Conservation (phyloP, 1,140 invertebrate genomes). For the Atta texana region DNA sequence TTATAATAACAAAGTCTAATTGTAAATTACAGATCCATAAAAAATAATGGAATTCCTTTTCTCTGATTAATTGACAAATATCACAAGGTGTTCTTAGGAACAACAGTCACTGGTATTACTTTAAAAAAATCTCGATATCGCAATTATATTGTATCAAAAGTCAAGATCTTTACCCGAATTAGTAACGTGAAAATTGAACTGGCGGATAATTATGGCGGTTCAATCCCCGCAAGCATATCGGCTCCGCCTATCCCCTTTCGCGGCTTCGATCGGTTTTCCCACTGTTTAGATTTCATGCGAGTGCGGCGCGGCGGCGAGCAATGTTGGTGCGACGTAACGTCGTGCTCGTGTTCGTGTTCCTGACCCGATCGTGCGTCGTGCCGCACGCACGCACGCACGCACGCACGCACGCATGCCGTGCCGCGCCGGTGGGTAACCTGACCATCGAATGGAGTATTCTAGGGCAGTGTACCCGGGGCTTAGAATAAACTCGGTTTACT, state of each 20-base stretch:
- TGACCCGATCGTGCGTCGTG: constrained; percentile 47
- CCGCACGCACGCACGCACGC: background rate
- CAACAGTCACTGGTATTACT: too few species aligned
- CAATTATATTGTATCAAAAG: background rate
- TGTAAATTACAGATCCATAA: background rate
- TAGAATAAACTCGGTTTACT: constrained; percentile 84
- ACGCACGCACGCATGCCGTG: constrained; percentile 26
- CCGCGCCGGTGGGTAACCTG: constrained; percentile 66
- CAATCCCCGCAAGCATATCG: constrained; percentile 18
- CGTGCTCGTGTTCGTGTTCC: constrained; percentile 28
- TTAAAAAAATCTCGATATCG: background rate
- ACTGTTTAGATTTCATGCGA: constrained; percentile 70
- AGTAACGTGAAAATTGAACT: background rate
- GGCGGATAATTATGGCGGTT: constrained; percentile 16
- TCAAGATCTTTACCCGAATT: background rate
- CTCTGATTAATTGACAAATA: background rate
- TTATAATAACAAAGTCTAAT: background rate
- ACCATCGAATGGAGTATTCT: constrained; percentile 81
- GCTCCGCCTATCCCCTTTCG: constrained; percentile 17
- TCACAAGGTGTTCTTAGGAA: background rate
- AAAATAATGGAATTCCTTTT: background rate
- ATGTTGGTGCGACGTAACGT: background rate
- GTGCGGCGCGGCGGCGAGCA: background rate
- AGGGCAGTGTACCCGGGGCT: constrained; percentile 81
- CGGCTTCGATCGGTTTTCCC: constrained; percentile 53